These are phyloP conservation scores for Leptopilina boulardi DNA, from an alignment of 1,140 invertebrate species.

Conservation along the genomic window DNA sequence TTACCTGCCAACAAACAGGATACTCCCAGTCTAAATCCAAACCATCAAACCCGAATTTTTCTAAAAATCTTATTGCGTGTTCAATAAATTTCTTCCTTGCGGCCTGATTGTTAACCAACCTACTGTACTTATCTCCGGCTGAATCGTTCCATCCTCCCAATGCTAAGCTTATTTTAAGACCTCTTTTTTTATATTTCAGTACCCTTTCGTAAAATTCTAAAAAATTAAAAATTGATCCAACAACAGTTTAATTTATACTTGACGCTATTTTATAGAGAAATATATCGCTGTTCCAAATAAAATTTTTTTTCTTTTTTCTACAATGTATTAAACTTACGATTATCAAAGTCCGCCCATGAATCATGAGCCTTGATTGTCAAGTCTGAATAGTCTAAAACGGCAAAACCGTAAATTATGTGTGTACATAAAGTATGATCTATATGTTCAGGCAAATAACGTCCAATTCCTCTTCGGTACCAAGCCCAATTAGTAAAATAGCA, in stretches of 20 bases:
- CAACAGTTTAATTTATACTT: too few relatives aligned
- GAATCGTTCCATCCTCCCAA: constrained; percentile 95
- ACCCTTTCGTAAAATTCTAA: constrained; percentile 90
- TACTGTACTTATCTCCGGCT: constrained; percentile 89
- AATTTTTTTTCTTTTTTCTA: background rate
- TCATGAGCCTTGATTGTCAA: constrained; percentile 89
- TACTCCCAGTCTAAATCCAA: constrained; percentile 95
- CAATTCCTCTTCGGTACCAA: constrained; percentile 89
- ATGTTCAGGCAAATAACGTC: constrained; percentile 89
- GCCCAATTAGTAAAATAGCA: constrained; percentile 98
- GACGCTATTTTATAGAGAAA: too few relatives aligned
- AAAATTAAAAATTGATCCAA: constrained; percentile 41
- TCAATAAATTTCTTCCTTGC: constrained; percentile 84
- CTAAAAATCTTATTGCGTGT: constrained; percentile 85
- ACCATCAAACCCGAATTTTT: constrained; percentile 91
- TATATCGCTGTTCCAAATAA: too few relatives aligned
- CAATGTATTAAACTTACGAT: constrained; percentile 84
- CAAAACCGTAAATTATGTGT: constrained; percentile 95
- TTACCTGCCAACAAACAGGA: constrained; percentile 92
- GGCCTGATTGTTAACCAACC: constrained; percentile 84
- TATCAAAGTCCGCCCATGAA: constrained; percentile 92
- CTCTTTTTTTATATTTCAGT: constrained; percentile 85
- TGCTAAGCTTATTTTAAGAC: constrained; percentile 88
- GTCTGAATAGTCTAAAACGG: constrained; percentile 87
- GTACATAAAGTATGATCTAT: constrained; percentile 92